Base-by-base conservation (phyloP, 2,888 invertebrate species). In the Abscondita cerata region DNA sequence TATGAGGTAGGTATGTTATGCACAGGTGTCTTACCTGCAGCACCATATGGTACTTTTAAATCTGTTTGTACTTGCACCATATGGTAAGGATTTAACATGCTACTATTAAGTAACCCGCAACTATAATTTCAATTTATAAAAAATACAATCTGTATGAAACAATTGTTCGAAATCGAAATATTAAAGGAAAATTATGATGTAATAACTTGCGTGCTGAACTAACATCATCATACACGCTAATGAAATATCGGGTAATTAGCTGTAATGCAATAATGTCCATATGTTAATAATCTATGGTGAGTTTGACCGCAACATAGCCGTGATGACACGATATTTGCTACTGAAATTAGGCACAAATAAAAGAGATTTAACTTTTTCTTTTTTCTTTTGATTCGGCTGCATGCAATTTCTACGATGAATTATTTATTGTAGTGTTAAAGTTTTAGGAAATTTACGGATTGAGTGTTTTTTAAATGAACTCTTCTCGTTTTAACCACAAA, bases 201-300 rank as follows among this genome's bases (percentile, higher is more conserved):
- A 59, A 59, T 53, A 58, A 59, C 52, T 67, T 57, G 66, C 66
- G 66, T 67, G 66, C 52, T 54, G 33, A 61, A 40, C 53, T 51
- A 56, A 56, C 60, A 65, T 67, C 67, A 69, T 68, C 75, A 73
- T 73, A 73, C 75, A 76, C 72, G 69, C 72, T 75, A 78, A 78
- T 76, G 76, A 78, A 78, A 76, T 77, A 76, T 76, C 77, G 67
- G 71, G 73, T 77, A 78, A 78, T 77, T 78, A 77, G 73, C 70
- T 70, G 72, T 76, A 76, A 77, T 76, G 74, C 74, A 75, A 75
- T 77, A 76, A 76, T 75, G 75, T 73, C 76, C 76, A 75, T 76
- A 76, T 76, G 76, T 73, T 75, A 75, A 75, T 75, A 74, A 74
- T 73, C 71, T 61, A 68, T 66, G 62, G 65, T 56, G 50, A 56